phyloP scores from a whole-genome alignment of 2,113 vertebrate species.

The Gobius niger region DNA sequence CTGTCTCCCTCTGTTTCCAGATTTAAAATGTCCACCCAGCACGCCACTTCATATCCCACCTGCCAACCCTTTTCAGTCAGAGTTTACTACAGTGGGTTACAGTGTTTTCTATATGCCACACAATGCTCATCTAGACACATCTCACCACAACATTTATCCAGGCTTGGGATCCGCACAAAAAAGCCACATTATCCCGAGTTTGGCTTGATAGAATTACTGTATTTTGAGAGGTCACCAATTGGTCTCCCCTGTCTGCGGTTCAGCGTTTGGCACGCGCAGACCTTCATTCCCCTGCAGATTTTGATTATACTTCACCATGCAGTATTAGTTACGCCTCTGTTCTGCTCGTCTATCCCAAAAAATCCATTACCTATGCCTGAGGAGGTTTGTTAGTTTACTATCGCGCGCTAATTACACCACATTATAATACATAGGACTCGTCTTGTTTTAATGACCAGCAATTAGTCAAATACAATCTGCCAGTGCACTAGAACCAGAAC shows the following conservation, averaged over 20 bases:
- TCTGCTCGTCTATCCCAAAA: slow-evolving; percentile 59
- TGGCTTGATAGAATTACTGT: not conserved
- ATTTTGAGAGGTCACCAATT: not conserved
- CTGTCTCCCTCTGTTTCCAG: slow-evolving; percentile 25
- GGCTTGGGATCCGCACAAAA: no score
- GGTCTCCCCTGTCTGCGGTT: slow-evolving; percentile 3
- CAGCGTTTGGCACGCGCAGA: slow-evolving; percentile 16
- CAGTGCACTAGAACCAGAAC: slow-evolving; percentile 46
- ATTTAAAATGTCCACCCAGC: slow-evolving; percentile 15
- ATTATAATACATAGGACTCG: slow-evolving; percentile 68
- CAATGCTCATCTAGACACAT: no score
- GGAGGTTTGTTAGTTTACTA: slow-evolving; percentile 67
- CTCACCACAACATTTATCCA: no score
- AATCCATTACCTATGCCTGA: slow-evolving; percentile 72
- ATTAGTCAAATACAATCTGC: slow-evolving; percentile 60
- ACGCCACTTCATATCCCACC: not conserved
- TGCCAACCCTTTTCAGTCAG: not conserved
- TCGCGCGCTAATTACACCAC: slow-evolving; percentile 65
- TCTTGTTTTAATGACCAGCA: slow-evolving; percentile 65
- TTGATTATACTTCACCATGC: slow-evolving; percentile 55
- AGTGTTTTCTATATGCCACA: no score
- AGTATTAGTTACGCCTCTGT: slow-evolving; percentile 65
- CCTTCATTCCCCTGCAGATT: slow-evolving; percentile 26
- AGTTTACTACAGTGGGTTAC: not conserved
- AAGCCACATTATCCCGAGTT: no score